Conservation (phyloP, 2,888 invertebrate species). For the Blera fallax region DNA sequence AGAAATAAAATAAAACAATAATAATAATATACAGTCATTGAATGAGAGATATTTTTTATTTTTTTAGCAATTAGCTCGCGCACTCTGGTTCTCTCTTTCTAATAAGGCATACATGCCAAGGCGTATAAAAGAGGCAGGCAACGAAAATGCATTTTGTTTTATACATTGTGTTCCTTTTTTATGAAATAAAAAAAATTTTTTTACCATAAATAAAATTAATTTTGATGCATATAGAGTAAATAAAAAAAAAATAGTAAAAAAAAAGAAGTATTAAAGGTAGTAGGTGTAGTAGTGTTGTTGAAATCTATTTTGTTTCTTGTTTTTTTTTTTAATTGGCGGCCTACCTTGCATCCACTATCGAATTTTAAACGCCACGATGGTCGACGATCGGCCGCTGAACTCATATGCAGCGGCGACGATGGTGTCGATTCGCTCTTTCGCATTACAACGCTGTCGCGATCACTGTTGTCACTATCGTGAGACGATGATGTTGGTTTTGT, state of each 20-base stretch:
- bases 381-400: conserved; percentile 86
- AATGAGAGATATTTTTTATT: not conserved
- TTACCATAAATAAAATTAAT: conserved; percentile 53
- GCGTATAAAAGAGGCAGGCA: conserved; percentile 64
- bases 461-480: conserved; percentile 71
- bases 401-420: conserved; percentile 73
- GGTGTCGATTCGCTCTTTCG: conserved; percentile 74
- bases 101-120: conserved; percentile 56
- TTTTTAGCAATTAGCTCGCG: conserved; percentile 27
- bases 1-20: conserved; percentile 21
- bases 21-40: conserved; percentile 2
- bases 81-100: conserved; percentile 27
- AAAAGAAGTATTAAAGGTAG: conserved; percentile 53
- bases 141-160: conserved; percentile 56
- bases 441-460: conserved; percentile 72
- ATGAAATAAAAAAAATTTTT: conserved; percentile 39
- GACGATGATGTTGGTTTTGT: conserved; percentile 73
- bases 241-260: conserved; percentile 48
- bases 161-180: conserved; percentile 30
- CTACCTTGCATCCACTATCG: conserved; percentile 95
- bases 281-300: conserved; percentile 68
- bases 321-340: conserved; percentile 73
- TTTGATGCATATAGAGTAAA: conserved; percentile 59
- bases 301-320: conserved; percentile 61
- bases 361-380: conserved; percentile 96